Base-by-base conservation (phyloP, 1,140 invertebrate genomes). In the Drosophila tropicalis region DNA sequence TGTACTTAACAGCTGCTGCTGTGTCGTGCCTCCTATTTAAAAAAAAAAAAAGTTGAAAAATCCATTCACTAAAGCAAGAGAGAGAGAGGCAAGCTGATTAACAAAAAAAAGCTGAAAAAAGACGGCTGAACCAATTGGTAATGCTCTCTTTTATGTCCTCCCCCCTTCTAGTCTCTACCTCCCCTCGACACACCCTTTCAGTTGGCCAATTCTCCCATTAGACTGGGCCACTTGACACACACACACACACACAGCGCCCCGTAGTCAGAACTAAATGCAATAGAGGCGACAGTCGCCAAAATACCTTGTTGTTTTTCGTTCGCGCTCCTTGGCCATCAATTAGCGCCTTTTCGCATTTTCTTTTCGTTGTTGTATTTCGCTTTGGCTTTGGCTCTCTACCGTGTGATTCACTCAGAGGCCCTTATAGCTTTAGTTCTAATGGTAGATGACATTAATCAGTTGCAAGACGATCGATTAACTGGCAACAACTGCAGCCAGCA, bases 381-480 rank as follows among this genome's bases (percentile, higher is more conserved):
- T 61, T 22, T 22, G 9, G 57, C 66, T 62, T 79, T 61, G 36
- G 40, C 58, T 51, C 47, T 69, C 47, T 65, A 13, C n/a, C 29
- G 25, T 64, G 70, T 80, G 81, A 84, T 63, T 86, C 82, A 86
- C 64, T 64, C 34, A 34, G 39, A 44, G 51, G 62, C 80, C 81
- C 72, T 84, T 82, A 29, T 29, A 66, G 78, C 40, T 66, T 12
- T 51, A 68, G 68, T 57, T 62, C 68, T 68, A 41, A 17, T 41
- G 22, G 66, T 22, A 22, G 73, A 51, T 51, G 44, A 51, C 73
- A 80, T 86, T 90, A 89, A 91, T 91, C 91, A 91, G 90, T 91
- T 89, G 90, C 84, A 86, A 87, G 80, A 84, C 81, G 90, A 91
- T 91, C 90, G 90, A 91, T 91, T 89, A 86, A 75, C 76, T 79